These are phyloP conservation scores for Zapornia atra DNA, from an alignment of 2,113 vertebrate species.

Conservation along the genomic window DNA sequence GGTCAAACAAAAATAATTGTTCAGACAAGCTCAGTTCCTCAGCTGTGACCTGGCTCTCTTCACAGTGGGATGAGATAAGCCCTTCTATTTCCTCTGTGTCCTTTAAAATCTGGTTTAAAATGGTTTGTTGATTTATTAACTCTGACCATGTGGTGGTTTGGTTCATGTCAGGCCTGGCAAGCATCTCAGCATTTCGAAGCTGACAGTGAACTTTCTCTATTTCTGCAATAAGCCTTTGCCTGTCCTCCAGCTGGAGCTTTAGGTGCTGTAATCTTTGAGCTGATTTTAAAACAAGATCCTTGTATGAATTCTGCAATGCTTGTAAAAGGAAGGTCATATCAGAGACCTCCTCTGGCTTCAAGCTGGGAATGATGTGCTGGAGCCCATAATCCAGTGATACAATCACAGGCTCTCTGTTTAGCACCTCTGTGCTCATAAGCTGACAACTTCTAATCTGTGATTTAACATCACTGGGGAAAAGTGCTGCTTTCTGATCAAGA, in stretches of 20 bases:
- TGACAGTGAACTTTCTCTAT: constrained; percentile 80
- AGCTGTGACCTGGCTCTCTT: constrained; percentile 73
- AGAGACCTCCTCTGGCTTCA: constrained; percentile 72
- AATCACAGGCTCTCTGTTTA: constrained; percentile 77
- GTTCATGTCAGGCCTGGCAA: constrained; percentile 3
- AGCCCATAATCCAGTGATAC: constrained; percentile 76
- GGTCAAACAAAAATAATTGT: constrained; percentile 80
- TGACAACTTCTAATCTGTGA: constrained; percentile 83
- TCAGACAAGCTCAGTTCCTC: constrained; percentile 83
- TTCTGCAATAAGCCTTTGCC: constrained; percentile 80
- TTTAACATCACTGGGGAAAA: constrained; percentile 84
- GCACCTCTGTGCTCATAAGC: constrained; percentile 76
- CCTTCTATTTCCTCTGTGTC: constrained; percentile 77
- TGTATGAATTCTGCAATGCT: constrained; percentile 79
- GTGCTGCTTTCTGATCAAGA: constrained; percentile 72
- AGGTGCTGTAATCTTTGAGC: constrained; percentile 77
- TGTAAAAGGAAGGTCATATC: constrained; percentile 75
- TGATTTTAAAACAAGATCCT: constrained; percentile 79
- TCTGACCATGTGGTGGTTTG: constrained; percentile 61
- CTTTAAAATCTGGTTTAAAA: constrained; percentile 73
- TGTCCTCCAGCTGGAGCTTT: constrained; percentile 83
- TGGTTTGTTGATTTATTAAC: constrained; percentile 54
- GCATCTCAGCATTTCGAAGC: constrained; percentile 68
- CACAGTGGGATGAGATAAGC: constrained; percentile 75
- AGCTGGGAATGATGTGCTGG: constrained; percentile 62